Percentiles rank a stretch among this genome's conserved stretches.
Evolutionary conservation across 2,113 vertebrate genomes (phyloP).

Genomic region (Apteryx mantelli): DNA sequence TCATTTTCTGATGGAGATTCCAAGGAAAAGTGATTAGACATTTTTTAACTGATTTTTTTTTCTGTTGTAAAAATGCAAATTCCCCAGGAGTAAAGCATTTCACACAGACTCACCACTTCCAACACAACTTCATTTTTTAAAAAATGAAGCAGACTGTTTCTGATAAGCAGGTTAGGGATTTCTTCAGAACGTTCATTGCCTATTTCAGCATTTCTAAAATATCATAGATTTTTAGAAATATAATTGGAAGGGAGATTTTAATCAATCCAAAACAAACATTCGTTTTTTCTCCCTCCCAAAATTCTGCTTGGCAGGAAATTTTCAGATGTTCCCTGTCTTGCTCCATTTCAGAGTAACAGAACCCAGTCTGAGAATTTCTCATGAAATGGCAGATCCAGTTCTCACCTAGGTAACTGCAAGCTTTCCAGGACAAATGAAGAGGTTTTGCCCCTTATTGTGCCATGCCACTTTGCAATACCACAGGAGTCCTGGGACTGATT

Average conservation of each 20-base stretch:
- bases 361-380: neutral
- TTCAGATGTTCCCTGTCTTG: neutral
- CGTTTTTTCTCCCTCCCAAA: neutral
- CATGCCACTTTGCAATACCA: fast-evolving
- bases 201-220: neutral
- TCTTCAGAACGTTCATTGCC: constrained; percentile 11
- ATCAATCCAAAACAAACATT: constrained; percentile 50
- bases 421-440: neutral
- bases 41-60: neutral
- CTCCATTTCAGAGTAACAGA: neutral
- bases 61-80: neutral
- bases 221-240: neutral
- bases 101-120: neutral
- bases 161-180: constrained; percentile 20
- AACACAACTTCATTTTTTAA: neutral
- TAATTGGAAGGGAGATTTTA: neutral
- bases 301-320: constrained; percentile 14
- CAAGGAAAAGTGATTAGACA: no score
- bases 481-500: fast-evolving
- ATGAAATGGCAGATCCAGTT: neutral
- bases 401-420: fast-evolving
- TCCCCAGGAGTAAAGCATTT: neutral
- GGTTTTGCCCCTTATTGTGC: neutral
- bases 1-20: no score
- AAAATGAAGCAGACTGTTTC: neutral